A percentile compares a stretch with the other conserved stretches of the same genome.
These are phyloP conservation scores for Arctocebus calabarensis DNA, from an alignment of 2,797 vertebrate species.

Conservation along the genomic window DNA sequence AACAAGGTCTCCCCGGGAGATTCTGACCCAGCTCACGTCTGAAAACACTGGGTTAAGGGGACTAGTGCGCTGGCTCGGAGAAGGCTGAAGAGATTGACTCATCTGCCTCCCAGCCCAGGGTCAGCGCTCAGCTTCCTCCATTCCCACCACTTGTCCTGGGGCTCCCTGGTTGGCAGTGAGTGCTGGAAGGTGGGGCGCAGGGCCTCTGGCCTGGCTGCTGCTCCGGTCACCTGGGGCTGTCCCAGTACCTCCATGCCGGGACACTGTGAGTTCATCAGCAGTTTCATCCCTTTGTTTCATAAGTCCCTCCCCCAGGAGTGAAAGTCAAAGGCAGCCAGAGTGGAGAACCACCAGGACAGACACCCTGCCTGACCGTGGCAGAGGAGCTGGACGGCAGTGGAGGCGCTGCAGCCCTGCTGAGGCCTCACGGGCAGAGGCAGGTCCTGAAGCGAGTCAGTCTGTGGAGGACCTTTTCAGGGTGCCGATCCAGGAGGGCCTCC, in stretches of 20 bases:
- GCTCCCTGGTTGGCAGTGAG: fast-evolving
- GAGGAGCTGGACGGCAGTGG: neutral
- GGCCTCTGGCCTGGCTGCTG: neutral
- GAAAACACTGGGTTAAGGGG: neutral
- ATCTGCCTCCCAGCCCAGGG: neutral
- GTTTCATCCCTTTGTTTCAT: neutral
- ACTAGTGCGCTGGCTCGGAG: neutral
- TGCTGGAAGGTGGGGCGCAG: fast-evolving
- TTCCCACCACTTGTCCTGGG: neutral
- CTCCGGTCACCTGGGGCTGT: fast-evolving
- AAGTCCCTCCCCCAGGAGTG: no score
- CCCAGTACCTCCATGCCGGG: fast-evolving
- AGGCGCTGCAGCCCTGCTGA: no score
- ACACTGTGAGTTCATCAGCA: neutral
- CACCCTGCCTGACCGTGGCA: no score
- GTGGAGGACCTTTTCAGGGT: neutral
- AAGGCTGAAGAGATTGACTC: neutral
- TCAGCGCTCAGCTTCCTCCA: neutral
- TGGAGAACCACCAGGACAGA: neutral
- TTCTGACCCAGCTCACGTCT: fast-evolving
- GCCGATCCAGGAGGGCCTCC: neutral
- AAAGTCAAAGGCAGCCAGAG: no score
- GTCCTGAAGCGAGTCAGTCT: no score
- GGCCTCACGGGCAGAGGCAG: no score
- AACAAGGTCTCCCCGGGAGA: neutral